Evolutionary conservation across 2,797 vertebrate species (phyloP).

Genomic region (Dipus sagitta): DNA sequence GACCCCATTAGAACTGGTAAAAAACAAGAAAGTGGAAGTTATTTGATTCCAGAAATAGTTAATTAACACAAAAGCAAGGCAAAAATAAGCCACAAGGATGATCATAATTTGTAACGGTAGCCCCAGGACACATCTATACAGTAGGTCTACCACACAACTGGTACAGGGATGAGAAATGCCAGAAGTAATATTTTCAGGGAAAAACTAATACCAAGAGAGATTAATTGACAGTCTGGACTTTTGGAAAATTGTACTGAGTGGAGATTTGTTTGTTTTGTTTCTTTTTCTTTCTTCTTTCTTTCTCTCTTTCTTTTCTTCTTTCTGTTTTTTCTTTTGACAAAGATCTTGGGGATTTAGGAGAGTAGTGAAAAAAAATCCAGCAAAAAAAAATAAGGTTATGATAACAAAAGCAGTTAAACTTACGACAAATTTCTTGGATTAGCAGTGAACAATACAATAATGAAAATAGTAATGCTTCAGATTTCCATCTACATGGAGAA

Average conservation of each 20-base stretch:
- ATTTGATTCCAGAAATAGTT: not conserved
- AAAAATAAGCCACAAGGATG: not conserved
- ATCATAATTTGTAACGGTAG: not conserved
- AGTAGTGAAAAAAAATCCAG: not conserved
- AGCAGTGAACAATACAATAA: constrained; percentile 15
- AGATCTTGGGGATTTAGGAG: not conserved
- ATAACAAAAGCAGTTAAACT: not conserved
- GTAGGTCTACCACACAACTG: not conserved
- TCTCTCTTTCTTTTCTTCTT: not conserved
- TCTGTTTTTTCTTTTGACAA: not conserved
- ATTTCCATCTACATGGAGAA: not conserved
- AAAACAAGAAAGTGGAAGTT: not conserved
- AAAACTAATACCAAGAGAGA: not conserved
- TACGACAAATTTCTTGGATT: not conserved
- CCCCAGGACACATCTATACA: not conserved
- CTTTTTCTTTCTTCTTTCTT: too few species aligned
- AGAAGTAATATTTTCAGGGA: not conserved
- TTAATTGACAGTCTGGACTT: not conserved
- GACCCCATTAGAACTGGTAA: not conserved
- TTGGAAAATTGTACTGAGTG: not conserved
- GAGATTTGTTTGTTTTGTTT: too few species aligned
- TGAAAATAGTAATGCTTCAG: not conserved
- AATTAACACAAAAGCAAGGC: not conserved
- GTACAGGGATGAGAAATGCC: not conserved
- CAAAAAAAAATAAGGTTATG: not conserved